phyloP scores from a whole-genome alignment of 2,797 vertebrate genomes.

The Eremophila alpestris region DNA sequence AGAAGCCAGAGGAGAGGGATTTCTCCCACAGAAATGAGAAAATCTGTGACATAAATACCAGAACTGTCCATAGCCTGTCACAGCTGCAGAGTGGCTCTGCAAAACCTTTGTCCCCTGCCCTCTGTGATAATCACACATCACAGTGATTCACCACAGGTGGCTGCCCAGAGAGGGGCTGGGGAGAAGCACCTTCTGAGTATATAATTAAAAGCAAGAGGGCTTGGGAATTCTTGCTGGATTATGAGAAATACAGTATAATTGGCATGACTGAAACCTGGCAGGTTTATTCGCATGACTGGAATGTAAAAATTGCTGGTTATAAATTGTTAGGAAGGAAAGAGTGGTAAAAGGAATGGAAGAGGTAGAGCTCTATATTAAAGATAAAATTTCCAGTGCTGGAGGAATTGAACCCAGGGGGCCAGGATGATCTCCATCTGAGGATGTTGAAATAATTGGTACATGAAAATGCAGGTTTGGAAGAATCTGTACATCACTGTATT shows the following conservation, averaged over 20 bases:
- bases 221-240: constrained; percentile 39
- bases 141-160: not conserved
- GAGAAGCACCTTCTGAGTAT: not conserved
- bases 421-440: constrained; percentile 14
- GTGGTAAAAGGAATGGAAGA: constrained; percentile 10
- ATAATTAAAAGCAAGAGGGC: constrained; percentile 42
- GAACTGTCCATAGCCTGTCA: not conserved
- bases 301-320: constrained; percentile 38
- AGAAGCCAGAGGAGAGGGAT: not conserved
- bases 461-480: constrained; percentile 20
- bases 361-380: constrained; percentile 25
- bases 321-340: constrained; percentile 26
- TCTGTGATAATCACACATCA: not conserved
- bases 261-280: constrained; percentile 47
- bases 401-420: not conserved
- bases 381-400: not conserved
- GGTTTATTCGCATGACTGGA: constrained; percentile 36
- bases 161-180: not conserved
- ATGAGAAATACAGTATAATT: constrained; percentile 50
- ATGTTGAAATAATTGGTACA: constrained; percentile 41
- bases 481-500: not conserved
- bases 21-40: not conserved
- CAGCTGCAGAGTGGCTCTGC: not conserved
- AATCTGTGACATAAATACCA: not conserved
- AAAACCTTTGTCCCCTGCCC: not conserved